These are phyloP conservation scores for Toxostoma redivivum DNA, from an alignment of 2,113 vertebrate species.

Conservation along the genomic window DNA sequence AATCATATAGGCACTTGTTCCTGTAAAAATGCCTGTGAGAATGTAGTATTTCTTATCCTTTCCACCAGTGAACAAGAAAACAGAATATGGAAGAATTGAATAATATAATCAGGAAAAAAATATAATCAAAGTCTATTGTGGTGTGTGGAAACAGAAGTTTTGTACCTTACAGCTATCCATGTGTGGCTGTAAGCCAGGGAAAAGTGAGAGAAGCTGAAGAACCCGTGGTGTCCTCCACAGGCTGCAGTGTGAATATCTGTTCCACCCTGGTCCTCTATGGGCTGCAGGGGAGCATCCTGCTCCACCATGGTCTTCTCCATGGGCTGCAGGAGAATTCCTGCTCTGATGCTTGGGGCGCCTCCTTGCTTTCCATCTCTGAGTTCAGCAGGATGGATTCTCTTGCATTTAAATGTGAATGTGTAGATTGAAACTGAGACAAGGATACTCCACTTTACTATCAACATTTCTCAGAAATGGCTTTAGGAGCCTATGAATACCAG, in stretches of 20 bases:
- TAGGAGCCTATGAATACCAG: not conserved
- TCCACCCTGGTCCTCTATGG: not conserved
- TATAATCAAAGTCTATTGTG: not conserved
- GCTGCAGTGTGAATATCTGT: not conserved
- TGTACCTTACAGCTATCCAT: not conserved
- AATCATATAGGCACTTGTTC: not conserved
- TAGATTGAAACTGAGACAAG: not conserved
- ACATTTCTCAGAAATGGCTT: not conserved
- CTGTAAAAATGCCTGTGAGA: not conserved
- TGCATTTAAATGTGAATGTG: not conserved
- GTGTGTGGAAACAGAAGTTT: not conserved
- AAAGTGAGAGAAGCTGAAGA: not conserved
- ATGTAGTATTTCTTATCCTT: not conserved
- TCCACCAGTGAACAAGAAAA: not conserved
- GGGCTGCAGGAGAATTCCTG: not conserved
- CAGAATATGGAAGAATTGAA: not conserved
- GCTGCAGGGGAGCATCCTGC: not conserved
- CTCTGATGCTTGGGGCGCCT: not conserved
- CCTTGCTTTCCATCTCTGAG: not conserved
- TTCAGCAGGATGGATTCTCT: not conserved
- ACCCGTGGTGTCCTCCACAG: rapidly evolving
- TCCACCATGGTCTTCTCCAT: not conserved
- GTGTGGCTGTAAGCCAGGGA: not conserved
- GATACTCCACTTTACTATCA: not conserved
- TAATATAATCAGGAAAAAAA: not conserved